Evolutionary conservation across 2,888 invertebrate species (phyloP), one percentile per base, ranked within the genome.

Genomic region (Aleiodes testaceus): DNA sequence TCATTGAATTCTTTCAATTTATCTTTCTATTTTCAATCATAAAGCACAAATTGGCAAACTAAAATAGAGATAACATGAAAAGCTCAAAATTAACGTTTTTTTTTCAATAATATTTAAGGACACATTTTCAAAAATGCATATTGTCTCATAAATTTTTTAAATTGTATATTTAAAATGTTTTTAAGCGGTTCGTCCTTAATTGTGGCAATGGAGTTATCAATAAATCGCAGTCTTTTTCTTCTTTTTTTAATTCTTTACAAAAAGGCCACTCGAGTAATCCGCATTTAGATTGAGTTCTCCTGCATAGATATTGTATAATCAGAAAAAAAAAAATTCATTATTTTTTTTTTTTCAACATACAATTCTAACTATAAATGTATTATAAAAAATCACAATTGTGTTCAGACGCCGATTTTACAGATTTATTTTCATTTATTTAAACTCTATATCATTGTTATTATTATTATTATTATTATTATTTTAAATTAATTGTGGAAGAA

Each of bases 211-310:
- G 71, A 67, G 72, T 70, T 66, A 79, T 78, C 79, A 80, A 78
- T 79, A 81, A 83, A 83, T 77, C 81, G 81, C 85, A 85, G 84
- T 85, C 85, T 85, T 83, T 74, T 61, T 50, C 18, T n/a, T 18
- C 1, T 18, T 55, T 36, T 36, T 36, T 36, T 30, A 44, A 45
- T 66, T 69, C 42, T 22, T 30, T 69, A 81, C 77, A 80, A 75
- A 85, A 81, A 85, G 85, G 85, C 85, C 85, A 85, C 84, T 81
- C 80, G 74, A 78, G 78, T 77, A 74, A 53, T 36, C 20, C 69
- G 36, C 36, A 36, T 36, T 36, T 36, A 36, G 9, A 36, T 36
- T 36, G 36, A 36, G 36, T 36, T 9, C 36, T 71, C 68, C 59
- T 30, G 20, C 16, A 53, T 65, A 53, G 47, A 20, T 26, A 22